Evolutionary conservation across 2,113 vertebrate species (phyloP).

Genomic region (Nycticryphes semicollaris): DNA sequence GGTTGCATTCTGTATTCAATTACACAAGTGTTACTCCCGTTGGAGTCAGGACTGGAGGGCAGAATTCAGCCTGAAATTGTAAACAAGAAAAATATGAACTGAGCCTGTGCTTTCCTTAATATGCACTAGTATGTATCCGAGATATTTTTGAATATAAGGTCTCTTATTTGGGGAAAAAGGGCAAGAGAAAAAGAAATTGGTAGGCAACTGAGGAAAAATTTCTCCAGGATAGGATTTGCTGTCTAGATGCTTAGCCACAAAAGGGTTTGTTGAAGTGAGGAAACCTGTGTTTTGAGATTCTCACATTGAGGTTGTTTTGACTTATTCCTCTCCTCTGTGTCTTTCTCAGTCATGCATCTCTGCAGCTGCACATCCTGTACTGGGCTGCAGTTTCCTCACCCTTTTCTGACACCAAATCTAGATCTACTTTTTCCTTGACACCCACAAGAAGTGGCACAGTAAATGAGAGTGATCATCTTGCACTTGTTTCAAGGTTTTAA

Average conservation of each 20-base stretch:
- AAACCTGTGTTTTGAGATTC: background rate
- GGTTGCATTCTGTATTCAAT: conserved; percentile 62
- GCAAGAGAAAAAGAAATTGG: background rate
- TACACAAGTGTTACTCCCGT: conserved; percentile 46
- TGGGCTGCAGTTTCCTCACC: background rate
- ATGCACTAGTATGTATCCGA: background rate
- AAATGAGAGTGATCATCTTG: background rate
- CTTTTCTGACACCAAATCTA: background rate
- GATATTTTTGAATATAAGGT: background rate
- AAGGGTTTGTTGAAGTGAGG: background rate
- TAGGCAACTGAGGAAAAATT: background rate
- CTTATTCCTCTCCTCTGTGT: background rate
- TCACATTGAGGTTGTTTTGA: background rate
- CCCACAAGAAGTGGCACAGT: background rate
- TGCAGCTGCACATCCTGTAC: background rate
- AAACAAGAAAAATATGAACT: conserved; percentile 58
- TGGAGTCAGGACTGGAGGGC: conserved; percentile 59
- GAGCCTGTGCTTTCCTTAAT: conserved; percentile 18
- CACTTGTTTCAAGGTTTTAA: background rate
- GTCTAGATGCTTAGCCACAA: background rate
- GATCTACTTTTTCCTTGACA: background rate
- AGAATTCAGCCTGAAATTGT: conserved; percentile 64
- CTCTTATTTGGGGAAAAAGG: conserved; percentile 12
- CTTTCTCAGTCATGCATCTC: background rate
- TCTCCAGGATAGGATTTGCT: background rate